A percentile compares a stretch with the other conserved stretches of the same genome.
Evolutionary conservation across 2,888 invertebrate species (phyloP).

Genomic region (Eupithecia tripunctaria): DNA sequence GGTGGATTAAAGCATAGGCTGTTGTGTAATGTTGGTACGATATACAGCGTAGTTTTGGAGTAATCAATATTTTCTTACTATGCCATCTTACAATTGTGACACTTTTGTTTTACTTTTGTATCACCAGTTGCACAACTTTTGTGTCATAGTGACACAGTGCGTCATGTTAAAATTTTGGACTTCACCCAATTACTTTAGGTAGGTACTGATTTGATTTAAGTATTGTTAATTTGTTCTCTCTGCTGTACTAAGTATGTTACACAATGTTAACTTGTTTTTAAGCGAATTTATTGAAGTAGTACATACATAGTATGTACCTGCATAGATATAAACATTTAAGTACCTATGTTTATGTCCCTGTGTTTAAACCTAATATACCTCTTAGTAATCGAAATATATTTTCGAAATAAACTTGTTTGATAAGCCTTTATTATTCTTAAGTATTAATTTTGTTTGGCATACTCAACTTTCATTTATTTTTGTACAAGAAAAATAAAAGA

Average conservation of each 20-base stretch:
- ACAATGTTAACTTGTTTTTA: not conserved
- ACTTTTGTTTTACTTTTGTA: too few species aligned
- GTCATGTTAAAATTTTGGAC: too few species aligned
- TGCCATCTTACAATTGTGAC: too few species aligned
- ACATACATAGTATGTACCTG: not conserved
- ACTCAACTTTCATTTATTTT: not conserved
- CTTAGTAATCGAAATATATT: not conserved
- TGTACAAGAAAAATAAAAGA: constrained; percentile 40
- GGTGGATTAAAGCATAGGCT: too few species aligned
- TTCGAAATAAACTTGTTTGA: not conserved
- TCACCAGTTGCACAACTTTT: too few species aligned
- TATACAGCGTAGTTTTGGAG: too few species aligned
- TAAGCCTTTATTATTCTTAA: not conserved
- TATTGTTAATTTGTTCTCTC: not conserved
- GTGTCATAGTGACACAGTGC: too few species aligned
- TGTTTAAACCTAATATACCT: not conserved
- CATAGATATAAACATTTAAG: too few species aligned
- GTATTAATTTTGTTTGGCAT: not conserved
- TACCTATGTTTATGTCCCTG: too few species aligned
- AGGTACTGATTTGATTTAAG: not conserved
- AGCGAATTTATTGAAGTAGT: not conserved
- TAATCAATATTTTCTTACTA: too few species aligned
- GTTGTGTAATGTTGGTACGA: too few species aligned
- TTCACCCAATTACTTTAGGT: not conserved
- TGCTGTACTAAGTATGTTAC: not conserved